These are phyloP conservation scores for Drepanosiphum platanoidis DNA, from an alignment of 2,888 invertebrate genomes.

Conservation along the genomic window DNA sequence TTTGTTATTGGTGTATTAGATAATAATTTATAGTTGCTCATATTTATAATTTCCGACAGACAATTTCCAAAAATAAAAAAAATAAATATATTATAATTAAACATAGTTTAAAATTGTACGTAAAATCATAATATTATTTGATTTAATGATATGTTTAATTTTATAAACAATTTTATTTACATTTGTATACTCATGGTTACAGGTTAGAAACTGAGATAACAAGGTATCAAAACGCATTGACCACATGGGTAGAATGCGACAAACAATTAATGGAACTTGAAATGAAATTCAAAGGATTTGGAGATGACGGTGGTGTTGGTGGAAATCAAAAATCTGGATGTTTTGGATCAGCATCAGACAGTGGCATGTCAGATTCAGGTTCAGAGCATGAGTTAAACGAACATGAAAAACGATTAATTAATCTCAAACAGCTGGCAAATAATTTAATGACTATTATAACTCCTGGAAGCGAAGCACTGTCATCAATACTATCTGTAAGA, in stretches of 20 bases:
- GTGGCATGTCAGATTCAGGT: conserved; percentile 83
- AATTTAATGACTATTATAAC: conserved; percentile 76
- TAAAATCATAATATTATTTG: too few species aligned
- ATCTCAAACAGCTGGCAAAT: conserved; percentile 75
- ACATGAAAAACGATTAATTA: conserved; percentile 76
- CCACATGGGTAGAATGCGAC: conserved; percentile 46
- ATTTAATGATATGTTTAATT: not conserved
- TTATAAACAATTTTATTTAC: conserved; percentile 26
- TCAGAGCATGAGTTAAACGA: conserved; percentile 75
- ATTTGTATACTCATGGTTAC: conserved; percentile 23
- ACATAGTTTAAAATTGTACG: too few species aligned
- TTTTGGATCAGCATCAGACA: conserved; percentile 77
- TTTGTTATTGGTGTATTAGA: conserved; percentile 44
- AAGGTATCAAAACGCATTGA: conserved; percentile 45
- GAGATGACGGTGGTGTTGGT: conserved; percentile 60
- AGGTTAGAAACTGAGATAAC: conserved; percentile 45
- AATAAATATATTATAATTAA: conserved; percentile 3
- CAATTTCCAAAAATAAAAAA: not conserved
- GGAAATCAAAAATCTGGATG: conserved; percentile 65
- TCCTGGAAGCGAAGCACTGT: conserved; percentile 69
- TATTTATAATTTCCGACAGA: not conserved
- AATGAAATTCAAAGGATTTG: conserved; percentile 56
- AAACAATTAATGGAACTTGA: conserved; percentile 50
- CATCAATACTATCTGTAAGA: conserved; percentile 59
- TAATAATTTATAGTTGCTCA: conserved; percentile 6